phyloP scores from a whole-genome alignment of 2,888 invertebrate species.

The Tipula lateralis region DNA sequence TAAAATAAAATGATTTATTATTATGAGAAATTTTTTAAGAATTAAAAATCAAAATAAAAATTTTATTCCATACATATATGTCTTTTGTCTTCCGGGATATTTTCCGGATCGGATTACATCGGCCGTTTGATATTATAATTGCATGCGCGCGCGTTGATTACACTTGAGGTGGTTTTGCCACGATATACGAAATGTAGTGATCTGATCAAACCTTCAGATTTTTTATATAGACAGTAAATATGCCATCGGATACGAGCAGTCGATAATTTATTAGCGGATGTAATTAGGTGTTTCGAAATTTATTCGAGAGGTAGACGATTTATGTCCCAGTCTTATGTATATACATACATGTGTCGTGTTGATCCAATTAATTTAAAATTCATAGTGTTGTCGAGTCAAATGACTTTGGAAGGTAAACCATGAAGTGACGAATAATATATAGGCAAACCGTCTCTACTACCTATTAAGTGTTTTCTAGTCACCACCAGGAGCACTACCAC shows the following conservation, averaged over 20 bases:
- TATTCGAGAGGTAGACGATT: not conserved
- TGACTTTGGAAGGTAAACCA: no score
- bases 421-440: no score
- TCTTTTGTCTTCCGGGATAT: not conserved
- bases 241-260: not conserved
- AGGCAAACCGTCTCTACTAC: no score
- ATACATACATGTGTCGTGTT: no score
- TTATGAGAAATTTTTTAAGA: not conserved
- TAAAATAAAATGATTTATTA: conserved; percentile 1
- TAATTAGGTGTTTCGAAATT: not conserved
- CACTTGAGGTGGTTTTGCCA: not conserved
- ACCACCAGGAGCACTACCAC: no score
- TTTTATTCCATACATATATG: not conserved
- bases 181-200: not conserved
- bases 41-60: not conserved
- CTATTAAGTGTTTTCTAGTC: no score
- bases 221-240: not conserved
- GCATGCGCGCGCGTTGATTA: not conserved
- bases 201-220: not conserved
- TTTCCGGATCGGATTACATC: not conserved
- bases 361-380: no score
- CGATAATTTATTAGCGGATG: not conserved
- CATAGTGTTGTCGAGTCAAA: no score
- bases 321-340: not conserved
- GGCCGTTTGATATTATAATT: not conserved